Evolutionary conservation across 1,140 invertebrate genomes (phyloP).

Genomic region (Arion vulgaris): DNA sequence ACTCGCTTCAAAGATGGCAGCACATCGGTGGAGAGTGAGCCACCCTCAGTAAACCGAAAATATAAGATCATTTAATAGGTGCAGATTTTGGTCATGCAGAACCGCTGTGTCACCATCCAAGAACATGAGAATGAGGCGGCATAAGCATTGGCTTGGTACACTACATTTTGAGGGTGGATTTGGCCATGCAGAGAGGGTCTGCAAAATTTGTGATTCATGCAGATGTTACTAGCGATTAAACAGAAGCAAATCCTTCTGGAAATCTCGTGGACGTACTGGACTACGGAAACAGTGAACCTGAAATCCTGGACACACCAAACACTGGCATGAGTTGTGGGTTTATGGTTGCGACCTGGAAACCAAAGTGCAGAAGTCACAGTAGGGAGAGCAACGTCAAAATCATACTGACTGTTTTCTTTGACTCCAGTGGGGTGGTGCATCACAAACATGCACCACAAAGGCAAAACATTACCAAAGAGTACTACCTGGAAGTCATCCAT

Average conservation of each 20-base stretch:
- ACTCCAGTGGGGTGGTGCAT: background rate
- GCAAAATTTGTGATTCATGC: background rate
- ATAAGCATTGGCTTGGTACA: background rate
- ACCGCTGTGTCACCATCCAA: background rate
- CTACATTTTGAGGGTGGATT: background rate
- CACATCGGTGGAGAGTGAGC: background rate
- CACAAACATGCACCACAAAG: background rate
- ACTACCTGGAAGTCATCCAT: too few relatives aligned
- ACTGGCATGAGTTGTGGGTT: too few relatives aligned
- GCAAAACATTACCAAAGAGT: slow-evolving; percentile 4
- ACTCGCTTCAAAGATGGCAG: background rate
- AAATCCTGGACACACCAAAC: too few relatives aligned
- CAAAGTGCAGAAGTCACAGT: too few relatives aligned
- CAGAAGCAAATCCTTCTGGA: background rate
- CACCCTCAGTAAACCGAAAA: background rate
- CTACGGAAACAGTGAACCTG: too few relatives aligned
- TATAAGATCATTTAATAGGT: background rate
- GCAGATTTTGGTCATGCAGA: slow-evolving; percentile 1
- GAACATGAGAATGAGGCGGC: background rate
- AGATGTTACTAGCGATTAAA: background rate
- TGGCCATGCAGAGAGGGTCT: background rate
- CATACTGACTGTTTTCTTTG: too few relatives aligned
- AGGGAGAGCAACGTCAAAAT: too few relatives aligned
- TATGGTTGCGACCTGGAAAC: too few relatives aligned
- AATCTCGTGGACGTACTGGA: background rate